Percentiles rank a stretch among this genome's conserved stretches.
Evolutionary conservation across 1,140 invertebrate species (phyloP).

Genomic region (Parapsyche elsis): DNA sequence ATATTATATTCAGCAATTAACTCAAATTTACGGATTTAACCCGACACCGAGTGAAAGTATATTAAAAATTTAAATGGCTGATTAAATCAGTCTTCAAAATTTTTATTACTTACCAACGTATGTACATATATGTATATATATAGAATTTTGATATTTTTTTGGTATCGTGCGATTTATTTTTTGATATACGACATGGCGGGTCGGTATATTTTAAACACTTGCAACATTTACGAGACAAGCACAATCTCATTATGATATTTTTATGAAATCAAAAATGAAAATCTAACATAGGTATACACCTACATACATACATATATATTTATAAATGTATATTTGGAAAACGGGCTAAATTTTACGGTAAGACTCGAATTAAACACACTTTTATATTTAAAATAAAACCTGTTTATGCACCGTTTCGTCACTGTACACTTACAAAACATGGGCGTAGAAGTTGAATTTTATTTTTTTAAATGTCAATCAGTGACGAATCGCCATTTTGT

Average conservation of each 20-base stretch:
- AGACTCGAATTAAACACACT: slow-evolving; percentile 1
- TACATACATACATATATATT: background rate
- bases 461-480: slow-evolving; percentile 29
- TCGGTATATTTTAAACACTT: too few relatives aligned
- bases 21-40: too few relatives aligned
- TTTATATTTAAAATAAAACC: slow-evolving; percentile 13
- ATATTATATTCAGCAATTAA: too few relatives aligned
- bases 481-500: background rate
- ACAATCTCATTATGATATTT: background rate
- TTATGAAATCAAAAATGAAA: background rate
- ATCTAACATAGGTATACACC: background rate
- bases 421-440: slow-evolving; percentile 4
- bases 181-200: too few relatives aligned
- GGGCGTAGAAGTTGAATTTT: background rate
- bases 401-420: slow-evolving; percentile 19
- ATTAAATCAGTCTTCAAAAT: too few relatives aligned
- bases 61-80: too few relatives aligned
- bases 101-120: too few relatives aligned
- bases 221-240: too few relatives aligned
- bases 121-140: too few relatives aligned
- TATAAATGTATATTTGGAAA: background rate
- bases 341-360: background rate
- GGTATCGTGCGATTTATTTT: too few relatives aligned
- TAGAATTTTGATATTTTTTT: too few relatives aligned
- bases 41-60: too few relatives aligned